Base-by-base conservation (phyloP, 2,113 vertebrate genomes). In the Pseudorasbora parva region DNA sequence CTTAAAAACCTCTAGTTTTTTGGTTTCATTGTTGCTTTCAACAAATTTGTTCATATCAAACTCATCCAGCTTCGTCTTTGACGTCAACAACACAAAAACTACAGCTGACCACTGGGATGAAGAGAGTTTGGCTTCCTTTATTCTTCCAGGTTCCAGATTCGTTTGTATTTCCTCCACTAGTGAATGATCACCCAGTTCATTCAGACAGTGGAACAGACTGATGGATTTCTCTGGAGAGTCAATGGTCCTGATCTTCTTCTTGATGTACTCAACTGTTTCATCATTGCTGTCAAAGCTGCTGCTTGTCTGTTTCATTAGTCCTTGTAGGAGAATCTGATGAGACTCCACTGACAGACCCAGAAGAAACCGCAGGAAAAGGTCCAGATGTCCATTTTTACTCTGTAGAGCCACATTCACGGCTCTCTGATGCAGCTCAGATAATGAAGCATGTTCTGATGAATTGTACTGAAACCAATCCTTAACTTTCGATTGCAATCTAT, bases 21-120 rank as follows among this genome's bases (percentile, higher is more conserved):
- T 0, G 0, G 2, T 0, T 17, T 64, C 0, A 17, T 17, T 33
- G 2, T 33, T 8, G 30, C 14, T 3, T 64, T 0, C 2, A 30
- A 33, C 27, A 64, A 33, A 64, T 0, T 1, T 1, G 1, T 19
- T 19, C 1, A 64, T 0, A 64, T 64, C 1, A 64, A 64, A 64
- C 62, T 8, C 15, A 4, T 33, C 14, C 7, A 17, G 14, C 27
- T 17, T 33, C 11, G 14, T 0, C 27, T 64, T 27, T 64, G 14
- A 33, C 19, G 62, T 64, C 27, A 64, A 33, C 14, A 64, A 4
- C 14, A 33, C 27, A 64, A 33, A 64, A 0, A 8, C 62, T 19
- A 64, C 14, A 64, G 62, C 27, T 64, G 62, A 64, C 62, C 27
- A 64, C 62, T 64, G 62, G 33, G 62, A 64, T 64, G 62, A 33